Evolutionary conservation across 2,797 vertebrate species (phyloP), one percentile per base, ranked within the genome.

Genomic region (Delichon dasypus): DNA sequence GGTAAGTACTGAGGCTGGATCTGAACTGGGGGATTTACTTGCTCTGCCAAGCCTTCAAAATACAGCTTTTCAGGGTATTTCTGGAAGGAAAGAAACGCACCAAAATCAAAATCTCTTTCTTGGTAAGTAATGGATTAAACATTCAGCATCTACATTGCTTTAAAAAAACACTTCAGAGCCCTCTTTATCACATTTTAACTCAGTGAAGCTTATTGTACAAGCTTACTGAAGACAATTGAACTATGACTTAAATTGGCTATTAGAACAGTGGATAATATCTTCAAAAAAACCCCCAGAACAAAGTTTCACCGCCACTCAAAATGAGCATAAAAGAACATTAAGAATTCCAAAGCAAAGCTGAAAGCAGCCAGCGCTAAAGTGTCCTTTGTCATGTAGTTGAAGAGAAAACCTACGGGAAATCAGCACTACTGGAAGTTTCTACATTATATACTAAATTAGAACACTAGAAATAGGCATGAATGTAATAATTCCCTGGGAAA

Each of bases 61-160:
- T 99, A 99, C 72, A 99, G 97, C 96, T 99, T 99, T 98, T 99
- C 99, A 32, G 99, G 99, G 70, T 99, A 99, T 98, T 99, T 99
- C 99, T 99, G 97, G 54, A 94, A 61, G 13, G 23, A 91, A 92
- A 93, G 20, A 91, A 88, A 91, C 40, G 2, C n/a, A 81, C 29
- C 15, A 80, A 95, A 88, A 80, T 58, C 8, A 77, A 80, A 47
- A 95, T 23, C 4, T 74, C 38, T 47, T 85, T 72, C 42, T 48
- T 64, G 62, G 25, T 30, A 70, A 91, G 30, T 25, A 71, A 15
- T 11, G 12, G 14, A 44, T 40, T 68, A 77, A 91, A 60, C 29
- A 71, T 32, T 75, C 30, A 78, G 25, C 36, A 91, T 21, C 10
- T 50, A 66, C 32, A 71, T 5, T 48, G 26, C 32, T 95, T 71